Base-by-base conservation (phyloP, 2,888 invertebrate species). In the Ochropleura plecta region DNA sequence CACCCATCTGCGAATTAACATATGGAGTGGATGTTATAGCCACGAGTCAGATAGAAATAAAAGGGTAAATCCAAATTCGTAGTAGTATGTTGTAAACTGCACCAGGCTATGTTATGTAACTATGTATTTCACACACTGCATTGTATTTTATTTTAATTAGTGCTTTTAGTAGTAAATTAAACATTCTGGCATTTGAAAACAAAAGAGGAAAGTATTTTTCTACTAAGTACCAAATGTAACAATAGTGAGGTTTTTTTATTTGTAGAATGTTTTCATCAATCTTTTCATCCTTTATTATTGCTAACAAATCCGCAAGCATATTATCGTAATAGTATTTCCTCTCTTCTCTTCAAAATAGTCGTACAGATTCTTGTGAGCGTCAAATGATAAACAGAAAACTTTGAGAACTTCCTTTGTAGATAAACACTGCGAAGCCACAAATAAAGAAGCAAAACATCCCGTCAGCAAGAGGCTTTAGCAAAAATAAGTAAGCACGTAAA, bases 381-480 rank as follows among this genome's bases (percentile, higher is more conserved):
- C 8, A 49, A 69, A 53, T 18, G 14, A n/a, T 74, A 51, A 42
- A 20, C 18, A 46, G 16, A 51, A 75, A 6, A 12, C 14, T 18
- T 76, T 60, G 46, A 51, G 20, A 6, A 40, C 59, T 49, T 9
- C 59, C 12, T 46, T 49, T 55, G n/a, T 49, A 46, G 3, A 18
- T 55, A 51, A 78, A 64, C 55, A 20, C 40, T 18, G 7, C 5
- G 20, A 40, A 70, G 12, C 16, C 49, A 60, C n/a, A 51, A 62
- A 60, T 57, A 64, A n/a, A 55, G 55, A n/a, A 20, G 46, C 20
- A 18, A 65, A 66, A 70, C 57, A 70, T 59, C 16, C 49, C 20
- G 40, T 30, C 40, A 16, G 49, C 73, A 78, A 73, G 40, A 73
- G 73, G 44, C n/a, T 79, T 66, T 20, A 51, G 62, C 14, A 53